phyloP scores from a whole-genome alignment of 2,797 vertebrate genomes.

The Oceanodroma leucorhoa region DNA sequence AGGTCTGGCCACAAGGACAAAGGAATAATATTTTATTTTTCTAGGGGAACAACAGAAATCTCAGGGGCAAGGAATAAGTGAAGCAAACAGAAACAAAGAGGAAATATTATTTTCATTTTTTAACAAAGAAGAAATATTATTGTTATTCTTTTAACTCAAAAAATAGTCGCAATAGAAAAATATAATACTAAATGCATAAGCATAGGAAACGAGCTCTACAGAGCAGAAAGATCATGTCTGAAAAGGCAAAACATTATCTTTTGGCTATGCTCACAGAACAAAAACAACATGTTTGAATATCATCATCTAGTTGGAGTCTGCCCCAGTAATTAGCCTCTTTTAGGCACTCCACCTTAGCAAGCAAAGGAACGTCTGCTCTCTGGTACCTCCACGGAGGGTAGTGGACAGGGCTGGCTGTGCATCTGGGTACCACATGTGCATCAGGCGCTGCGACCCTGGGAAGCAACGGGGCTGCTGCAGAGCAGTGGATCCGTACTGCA shows the following conservation, averaged over 20 bases:
- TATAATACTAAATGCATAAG: not conserved
- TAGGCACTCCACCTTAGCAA: not conserved
- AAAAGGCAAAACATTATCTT: not conserved
- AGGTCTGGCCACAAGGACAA: slow-evolving; percentile 6
- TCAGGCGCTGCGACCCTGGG: not conserved
- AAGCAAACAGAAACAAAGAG: not conserved
- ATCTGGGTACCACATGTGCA: not conserved
- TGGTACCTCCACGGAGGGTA: not conserved
- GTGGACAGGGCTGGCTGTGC: fast-evolving
- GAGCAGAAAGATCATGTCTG: not conserved
- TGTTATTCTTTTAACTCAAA: not conserved
- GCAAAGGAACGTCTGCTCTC: not conserved
- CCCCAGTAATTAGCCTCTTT: not conserved
- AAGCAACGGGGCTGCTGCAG: not conserved
- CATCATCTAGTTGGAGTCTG: not conserved
- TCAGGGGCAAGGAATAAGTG: not conserved
- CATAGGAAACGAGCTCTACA: not conserved
- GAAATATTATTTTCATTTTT: not conserved
- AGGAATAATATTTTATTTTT: slow-evolving; percentile 21
- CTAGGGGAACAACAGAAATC: not conserved
- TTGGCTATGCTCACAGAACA: not conserved
- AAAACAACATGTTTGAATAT: not conserved
- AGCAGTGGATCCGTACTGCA: too few species aligned
- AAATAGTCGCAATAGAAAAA: not conserved
- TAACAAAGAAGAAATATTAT: not conserved